Percentiles rank a stretch among this genome's conserved stretches.
Conservation (phyloP, 2,113 vertebrate species). For the Balaeniceps rex region DNA sequence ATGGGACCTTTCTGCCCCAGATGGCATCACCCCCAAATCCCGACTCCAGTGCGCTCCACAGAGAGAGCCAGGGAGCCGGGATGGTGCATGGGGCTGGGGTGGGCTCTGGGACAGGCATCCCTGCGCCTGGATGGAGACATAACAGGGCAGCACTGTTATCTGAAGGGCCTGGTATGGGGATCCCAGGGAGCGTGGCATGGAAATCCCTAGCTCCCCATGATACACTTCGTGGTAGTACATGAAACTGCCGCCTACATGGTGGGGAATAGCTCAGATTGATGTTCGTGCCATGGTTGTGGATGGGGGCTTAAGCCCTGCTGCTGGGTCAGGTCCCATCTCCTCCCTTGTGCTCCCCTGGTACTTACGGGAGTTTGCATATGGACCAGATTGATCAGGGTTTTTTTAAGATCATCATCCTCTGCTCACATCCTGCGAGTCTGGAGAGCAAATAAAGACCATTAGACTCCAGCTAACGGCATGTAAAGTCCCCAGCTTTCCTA, state of each 20-base stretch:
- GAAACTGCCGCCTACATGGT: too few species aligned
- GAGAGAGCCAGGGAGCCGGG: accelerated
- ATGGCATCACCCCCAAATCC: neutral
- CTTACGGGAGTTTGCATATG: neutral
- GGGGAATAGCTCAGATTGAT: neutral
- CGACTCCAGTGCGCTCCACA: neutral
- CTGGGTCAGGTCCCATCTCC: neutral
- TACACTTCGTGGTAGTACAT: too few species aligned
- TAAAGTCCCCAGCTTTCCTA: neutral
- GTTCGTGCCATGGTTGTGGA: neutral
- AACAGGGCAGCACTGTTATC: neutral
- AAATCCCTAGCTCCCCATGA: neutral
- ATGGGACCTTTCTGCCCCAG: neutral
- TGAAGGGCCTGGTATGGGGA: neutral
- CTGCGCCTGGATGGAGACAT: neutral
- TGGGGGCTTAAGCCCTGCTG: neutral
- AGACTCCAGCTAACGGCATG: neutral
- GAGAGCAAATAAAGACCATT: neutral
- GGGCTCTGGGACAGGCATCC: neutral
- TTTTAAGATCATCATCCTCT: neutral
- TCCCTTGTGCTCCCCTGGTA: neutral
- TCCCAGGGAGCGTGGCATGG: neutral
- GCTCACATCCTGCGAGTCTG: neutral
- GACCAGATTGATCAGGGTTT: neutral
- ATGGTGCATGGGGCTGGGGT: neutral